Base-by-base conservation (phyloP, 2,113 vertebrate species). In the Bothrops jararaca region DNA sequence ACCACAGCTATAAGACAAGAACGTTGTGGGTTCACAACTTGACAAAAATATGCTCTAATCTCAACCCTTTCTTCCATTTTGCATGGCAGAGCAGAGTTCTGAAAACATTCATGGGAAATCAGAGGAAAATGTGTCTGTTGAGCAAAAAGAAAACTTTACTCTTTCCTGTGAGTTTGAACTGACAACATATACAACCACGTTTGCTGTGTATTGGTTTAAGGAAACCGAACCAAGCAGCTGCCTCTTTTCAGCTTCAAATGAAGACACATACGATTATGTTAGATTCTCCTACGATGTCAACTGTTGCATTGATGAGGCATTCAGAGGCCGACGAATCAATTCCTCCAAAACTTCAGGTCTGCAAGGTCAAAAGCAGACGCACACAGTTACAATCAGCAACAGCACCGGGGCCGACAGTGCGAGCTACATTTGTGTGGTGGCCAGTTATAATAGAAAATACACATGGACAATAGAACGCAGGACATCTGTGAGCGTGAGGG, bases 101-200 rank as follows among this genome's bases (percentile, higher is more conserved):
- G 26, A 45, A 48, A 85, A 3, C 0, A 13, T 4, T n/a, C 0
- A 0, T 5, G 1, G 0, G n/a, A 39, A 13, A 58, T 5, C 39
- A 18, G 1, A 87, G 1, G 0, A 2, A 20, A 12, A 5, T 3
- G 3, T 13, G 42, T 22, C 1, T 24, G 2, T 74, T 4, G 0
- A 20, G 58, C 89, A 88, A 92, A 11, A 56, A 4, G 4, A 64
- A 13, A 94, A 85, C 34, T 26, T 94, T 8, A 95, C 3, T 20
- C 69, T 96, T 9, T 0, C 50, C 2, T 95, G 93, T 92, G 2
- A 80, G 10, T 93, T 95, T 90, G 0, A 58, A 12, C 24, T n/a
- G 34, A 0, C 0, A 5, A 10, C 18, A 0, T 0, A 4, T 7
- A 0, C 3, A 0, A n/a, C 2, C 1, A 4, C 0, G 0, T 85